Evolutionary conservation across 2,888 invertebrate genomes (phyloP).

Genomic region (Sarcophaga subvicina): DNA sequence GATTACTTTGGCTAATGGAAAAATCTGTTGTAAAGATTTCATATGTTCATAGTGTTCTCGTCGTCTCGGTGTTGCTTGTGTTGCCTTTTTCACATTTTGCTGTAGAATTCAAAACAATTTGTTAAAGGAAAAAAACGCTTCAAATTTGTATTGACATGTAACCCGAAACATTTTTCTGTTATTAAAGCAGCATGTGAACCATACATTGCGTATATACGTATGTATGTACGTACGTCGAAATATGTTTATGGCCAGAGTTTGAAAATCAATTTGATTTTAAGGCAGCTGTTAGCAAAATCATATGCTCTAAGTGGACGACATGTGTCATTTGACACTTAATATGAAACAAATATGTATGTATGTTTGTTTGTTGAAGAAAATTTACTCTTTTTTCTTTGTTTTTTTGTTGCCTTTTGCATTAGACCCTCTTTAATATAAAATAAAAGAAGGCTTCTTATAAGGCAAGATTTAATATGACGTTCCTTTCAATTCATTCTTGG

Average conservation of each 20-base stretch:
- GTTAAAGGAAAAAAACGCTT: slow-evolving; percentile 40
- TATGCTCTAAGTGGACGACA: slow-evolving; percentile 60
- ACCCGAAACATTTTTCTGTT: slow-evolving; percentile 39
- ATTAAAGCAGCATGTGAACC: background rate
- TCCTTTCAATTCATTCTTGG: background rate
- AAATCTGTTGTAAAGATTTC: slow-evolving; percentile 67
- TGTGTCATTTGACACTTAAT: slow-evolving; percentile 68
- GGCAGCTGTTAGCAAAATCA: slow-evolving; percentile 59
- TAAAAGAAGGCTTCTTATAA: background rate
- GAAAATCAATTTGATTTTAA: slow-evolving; percentile 62
- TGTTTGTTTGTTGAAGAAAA: slow-evolving; percentile 12
- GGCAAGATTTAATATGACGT: background rate
- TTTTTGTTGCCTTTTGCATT: background rate
- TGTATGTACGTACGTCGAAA: background rate
- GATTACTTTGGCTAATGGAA: slow-evolving; percentile 70
- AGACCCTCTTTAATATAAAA: slow-evolving; percentile 17
- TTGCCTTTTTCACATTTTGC: background rate
- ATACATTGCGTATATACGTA: background rate
- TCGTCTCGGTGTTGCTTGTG: background rate
- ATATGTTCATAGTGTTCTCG: slow-evolving; percentile 3
- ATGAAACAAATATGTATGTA: slow-evolving; percentile 61
- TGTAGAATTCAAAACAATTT: slow-evolving; percentile 48
- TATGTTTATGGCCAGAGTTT: background rate
- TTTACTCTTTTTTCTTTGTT: background rate
- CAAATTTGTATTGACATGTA: slow-evolving; percentile 32